Conservation (phyloP, 30 jellyfish, hydroid and myxozoan genomes). For the Chrysaora quinquecirrha region DNA sequence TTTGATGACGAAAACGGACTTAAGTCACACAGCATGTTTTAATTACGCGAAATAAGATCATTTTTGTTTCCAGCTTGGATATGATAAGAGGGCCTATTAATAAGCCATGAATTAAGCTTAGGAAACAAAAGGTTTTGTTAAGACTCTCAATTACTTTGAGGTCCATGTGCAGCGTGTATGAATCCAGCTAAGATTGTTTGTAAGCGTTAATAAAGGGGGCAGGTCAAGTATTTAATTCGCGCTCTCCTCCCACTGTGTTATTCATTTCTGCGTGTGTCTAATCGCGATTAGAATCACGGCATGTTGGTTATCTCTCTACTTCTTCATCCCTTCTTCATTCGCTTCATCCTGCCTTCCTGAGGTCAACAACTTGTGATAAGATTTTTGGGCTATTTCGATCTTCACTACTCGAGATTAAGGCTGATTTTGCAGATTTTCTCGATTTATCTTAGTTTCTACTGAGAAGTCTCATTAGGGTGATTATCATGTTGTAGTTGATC, state of each 20-base stretch:
- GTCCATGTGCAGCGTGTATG: constrained; percentile 25
- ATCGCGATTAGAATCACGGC: constrained; percentile 8
- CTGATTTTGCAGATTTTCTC: too few relatives aligned
- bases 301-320: not conserved
- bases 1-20: not conserved
- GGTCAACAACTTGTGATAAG: not conserved
- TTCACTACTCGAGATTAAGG: not conserved
- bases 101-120: not conserved
- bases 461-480: too few relatives aligned
- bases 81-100: constrained; percentile 5
- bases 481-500: too few relatives aligned
- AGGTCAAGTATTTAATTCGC: constrained; percentile 28
- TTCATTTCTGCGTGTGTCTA: not conserved
- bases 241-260: constrained; percentile 5
- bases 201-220: constrained; percentile 10
- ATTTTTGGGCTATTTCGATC: not conserved
- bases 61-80: constrained; percentile 1
- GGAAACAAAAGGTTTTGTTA: not conserved
- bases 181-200: constrained; percentile 2
- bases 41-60: not conserved
- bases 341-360: not conserved
- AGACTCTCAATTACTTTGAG: constrained; percentile 16
- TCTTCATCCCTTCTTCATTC: not conserved
- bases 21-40: constrained; percentile 2
- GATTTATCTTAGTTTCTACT: too few relatives aligned